Base-by-base conservation (phyloP, 2,888 invertebrate species). In the Thera obeliscata region DNA sequence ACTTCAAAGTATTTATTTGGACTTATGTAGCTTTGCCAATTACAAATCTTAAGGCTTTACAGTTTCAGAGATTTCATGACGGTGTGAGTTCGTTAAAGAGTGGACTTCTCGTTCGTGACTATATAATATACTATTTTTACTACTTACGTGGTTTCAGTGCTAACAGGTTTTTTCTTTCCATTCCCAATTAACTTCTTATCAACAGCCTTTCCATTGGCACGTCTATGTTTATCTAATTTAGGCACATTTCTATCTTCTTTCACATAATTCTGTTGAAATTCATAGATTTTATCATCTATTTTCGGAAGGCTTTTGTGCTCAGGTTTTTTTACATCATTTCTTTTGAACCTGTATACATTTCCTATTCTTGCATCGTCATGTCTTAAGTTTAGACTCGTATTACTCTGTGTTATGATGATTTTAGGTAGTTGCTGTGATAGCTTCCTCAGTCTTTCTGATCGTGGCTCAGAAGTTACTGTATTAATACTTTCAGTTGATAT, bases 351-450 rank as follows among this genome's bases (percentile, higher is more conserved):
- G 50, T 63, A 69, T 2, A n/a, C n/a, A 12, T 68, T 55, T 12
- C n/a, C 66, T 5, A 67, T 57, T 0, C 55, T 57, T 0, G 57
- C 57, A 22, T 71, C 68, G n/a, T 72, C 71, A 7, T 69, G 59
- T 22, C 76, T 54, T 52, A 70, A 65, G 62, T 87, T 82, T 7
- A 92, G 75, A 69, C 88, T 91, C 0, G 85, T 84, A 50, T 82
- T 87, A 67, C 92, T 92, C 59, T 91, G 87, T 0, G 93, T 93
- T 46, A 93, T 90, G 1, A 92, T 86, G 2, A 93, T 93, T 72
- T 87, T 93, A 0, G 93, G 93, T 6, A 93, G 67, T 50, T 90
- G 89, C 61, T 87, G 84, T 0, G 93, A 93, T 0, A 93, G 59
- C 69, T 82, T 89, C 38, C 91, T 81, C 8, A 93, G 73, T 64